A percentile compares a stretch with the other conserved stretches of the same genome.
These are phyloP conservation scores for Gnathonemus echidnorhynchus DNA, from an alignment of 2,113 vertebrate genomes.

Conservation along the genomic window DNA sequence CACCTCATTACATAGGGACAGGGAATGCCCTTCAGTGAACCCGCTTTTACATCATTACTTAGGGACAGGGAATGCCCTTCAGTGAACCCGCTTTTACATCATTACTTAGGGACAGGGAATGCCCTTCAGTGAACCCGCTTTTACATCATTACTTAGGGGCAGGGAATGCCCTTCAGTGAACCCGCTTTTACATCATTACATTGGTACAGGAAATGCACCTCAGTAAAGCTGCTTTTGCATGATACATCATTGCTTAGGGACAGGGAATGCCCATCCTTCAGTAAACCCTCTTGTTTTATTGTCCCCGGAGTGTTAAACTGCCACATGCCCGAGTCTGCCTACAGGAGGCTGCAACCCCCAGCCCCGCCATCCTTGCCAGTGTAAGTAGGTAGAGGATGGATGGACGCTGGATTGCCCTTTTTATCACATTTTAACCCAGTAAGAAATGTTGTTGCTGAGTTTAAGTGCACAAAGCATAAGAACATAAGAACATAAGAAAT, in stretches of 20 bases:
- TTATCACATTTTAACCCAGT: not conserved
- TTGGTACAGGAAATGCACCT: not conserved
- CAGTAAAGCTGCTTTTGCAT: not conserved
- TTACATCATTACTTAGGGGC: not conserved
- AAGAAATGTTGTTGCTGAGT: not conserved
- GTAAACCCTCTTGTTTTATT: not conserved
- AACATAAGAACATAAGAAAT: too few relatives aligned
- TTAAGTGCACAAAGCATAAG: not conserved
- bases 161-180: not conserved
- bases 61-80: too few relatives aligned
- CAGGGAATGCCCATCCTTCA: too few relatives aligned
- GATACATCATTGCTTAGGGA: not conserved
- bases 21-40: too few relatives aligned
- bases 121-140: not conserved
- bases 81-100: too few relatives aligned
- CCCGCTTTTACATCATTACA: not conserved
- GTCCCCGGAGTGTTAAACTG: not conserved
- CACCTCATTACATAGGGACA: too few relatives aligned
- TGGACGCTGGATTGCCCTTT: not conserved
- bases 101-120: not conserved
- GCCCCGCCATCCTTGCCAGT: not conserved
- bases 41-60: too few relatives aligned
- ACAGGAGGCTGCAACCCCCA: not conserved
- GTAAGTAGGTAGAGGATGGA: not conserved
- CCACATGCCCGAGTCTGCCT: too few relatives aligned